phyloP scores from a whole-genome alignment of 2,888 invertebrate genomes.

The Drosophila neotestacea region DNA sequence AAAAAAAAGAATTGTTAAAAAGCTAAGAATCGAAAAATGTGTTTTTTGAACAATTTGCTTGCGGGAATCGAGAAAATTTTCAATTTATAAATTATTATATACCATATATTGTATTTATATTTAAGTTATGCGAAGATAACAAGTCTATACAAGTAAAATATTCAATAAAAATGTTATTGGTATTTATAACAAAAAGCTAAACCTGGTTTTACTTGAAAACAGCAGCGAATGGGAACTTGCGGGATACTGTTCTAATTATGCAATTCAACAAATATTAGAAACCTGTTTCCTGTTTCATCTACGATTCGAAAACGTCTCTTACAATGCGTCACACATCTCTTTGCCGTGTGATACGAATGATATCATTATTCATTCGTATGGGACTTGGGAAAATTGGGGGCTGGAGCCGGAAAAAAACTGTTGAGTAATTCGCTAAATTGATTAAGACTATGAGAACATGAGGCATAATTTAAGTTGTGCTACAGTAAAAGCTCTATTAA shows the following conservation, averaged over 20 bases:
- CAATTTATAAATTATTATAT: slow-evolving; percentile 72
- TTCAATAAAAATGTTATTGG: slow-evolving; percentile 31
- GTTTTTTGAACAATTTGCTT: slow-evolving; percentile 63
- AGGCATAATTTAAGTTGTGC: background rate
- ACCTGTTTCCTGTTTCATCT: background rate
- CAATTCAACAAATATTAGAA: no score
- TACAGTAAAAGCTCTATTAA: background rate
- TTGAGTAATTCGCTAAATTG: slow-evolving; percentile 10
- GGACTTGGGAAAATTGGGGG: background rate
- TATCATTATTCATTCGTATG: slow-evolving; percentile 1
- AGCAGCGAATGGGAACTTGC: background rate
- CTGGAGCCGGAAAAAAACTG: slow-evolving; percentile 2
- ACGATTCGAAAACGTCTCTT: background rate
- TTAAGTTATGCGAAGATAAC: slow-evolving; percentile 58
- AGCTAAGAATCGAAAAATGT: slow-evolving; percentile 36
- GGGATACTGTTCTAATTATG: no score
- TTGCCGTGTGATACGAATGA: background rate
- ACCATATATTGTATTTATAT: slow-evolving; percentile 63
- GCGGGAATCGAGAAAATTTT: slow-evolving; percentile 64
- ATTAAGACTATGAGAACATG: slow-evolving; percentile 1
- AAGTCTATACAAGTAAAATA: slow-evolving; percentile 33
- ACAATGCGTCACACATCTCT: background rate
- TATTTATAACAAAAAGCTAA: slow-evolving; percentile 16
- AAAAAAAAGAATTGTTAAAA: slow-evolving; percentile 41
- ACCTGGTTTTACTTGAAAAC: background rate